Evolutionary conservation across 2,888 invertebrate species (phyloP).

Genomic region (Pachycephus smyrnensis): DNA sequence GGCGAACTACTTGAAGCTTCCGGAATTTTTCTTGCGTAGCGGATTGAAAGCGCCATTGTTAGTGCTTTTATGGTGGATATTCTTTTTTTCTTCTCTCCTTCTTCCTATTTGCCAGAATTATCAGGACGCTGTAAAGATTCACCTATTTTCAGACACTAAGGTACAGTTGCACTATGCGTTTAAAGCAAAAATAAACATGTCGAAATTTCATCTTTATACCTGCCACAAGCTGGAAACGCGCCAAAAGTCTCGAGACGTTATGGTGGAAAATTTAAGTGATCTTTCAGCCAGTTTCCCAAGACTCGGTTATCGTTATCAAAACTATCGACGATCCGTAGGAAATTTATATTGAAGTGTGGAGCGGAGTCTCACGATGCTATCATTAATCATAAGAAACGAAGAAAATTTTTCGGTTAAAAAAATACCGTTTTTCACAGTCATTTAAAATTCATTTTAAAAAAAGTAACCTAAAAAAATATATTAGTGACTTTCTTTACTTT

Average conservation of each 20-base stretch:
- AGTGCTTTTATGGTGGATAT: background rate
- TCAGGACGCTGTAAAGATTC: background rate
- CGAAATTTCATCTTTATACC: conserved; percentile 5
- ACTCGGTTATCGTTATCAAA: background rate
- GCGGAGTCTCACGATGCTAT: too few relatives aligned
- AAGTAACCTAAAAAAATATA: background rate
- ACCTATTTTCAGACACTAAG: background rate
- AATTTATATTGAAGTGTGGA: too few relatives aligned
- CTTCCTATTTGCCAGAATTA: background rate
- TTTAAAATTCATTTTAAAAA: too few relatives aligned
- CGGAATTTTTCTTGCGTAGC: background rate
- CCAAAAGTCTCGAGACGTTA: background rate
- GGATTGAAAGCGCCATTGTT: background rate
- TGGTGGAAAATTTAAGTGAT: conserved; percentile 4
- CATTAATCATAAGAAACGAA: too few relatives aligned
- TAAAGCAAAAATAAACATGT: conserved; percentile 4
- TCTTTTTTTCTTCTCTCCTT: background rate
- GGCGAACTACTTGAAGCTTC: background rate
- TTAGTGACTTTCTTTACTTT: background rate
- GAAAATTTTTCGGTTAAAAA: too few relatives aligned
- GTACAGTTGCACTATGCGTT: background rate
- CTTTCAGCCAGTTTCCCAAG: background rate
- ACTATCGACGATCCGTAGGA: background rate
- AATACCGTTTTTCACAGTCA: background rate
- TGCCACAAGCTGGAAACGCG: background rate